These are phyloP conservation scores for Salvelinus namaycush DNA, from an alignment of 2,113 vertebrate genomes.

Conservation along the genomic window DNA sequence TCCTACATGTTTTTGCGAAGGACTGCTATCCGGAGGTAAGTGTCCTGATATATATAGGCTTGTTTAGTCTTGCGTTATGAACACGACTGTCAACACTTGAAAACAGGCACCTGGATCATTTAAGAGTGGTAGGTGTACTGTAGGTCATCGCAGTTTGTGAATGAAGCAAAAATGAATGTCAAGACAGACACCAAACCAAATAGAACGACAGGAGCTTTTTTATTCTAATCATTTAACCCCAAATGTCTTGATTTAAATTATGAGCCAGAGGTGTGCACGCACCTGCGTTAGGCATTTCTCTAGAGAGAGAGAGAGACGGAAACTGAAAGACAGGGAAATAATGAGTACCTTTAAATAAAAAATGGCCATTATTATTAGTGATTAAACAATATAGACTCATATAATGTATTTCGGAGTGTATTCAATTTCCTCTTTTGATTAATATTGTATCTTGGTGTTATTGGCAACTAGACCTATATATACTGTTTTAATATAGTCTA, in stretches of 20 bases:
- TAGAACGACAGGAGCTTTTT: neutral
- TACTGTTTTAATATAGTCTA: too few species aligned
- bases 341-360: neutral
- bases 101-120: too few species aligned
- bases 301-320: too few species aligned
- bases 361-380: too few species aligned
- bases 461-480: too few species aligned
- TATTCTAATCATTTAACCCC: neutral
- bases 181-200: neutral
- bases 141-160: neutral
- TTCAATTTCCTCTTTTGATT: too few species aligned
- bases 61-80: neutral
- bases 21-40: conserved; percentile 92
- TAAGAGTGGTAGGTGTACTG: neutral
- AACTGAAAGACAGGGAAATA: neutral
- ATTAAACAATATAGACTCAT: too few species aligned
- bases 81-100: neutral
- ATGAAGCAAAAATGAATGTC: neutral
- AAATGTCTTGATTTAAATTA: neutral
- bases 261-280: neutral
- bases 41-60: neutral
- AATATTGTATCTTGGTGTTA: too few species aligned
- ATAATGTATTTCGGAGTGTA: too few species aligned
- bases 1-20: conserved; percentile 95
- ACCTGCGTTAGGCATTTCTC: neutral